phyloP scores from a whole-genome alignment of 2,797 vertebrate genomes.

The Rachycentron canadum region DNA sequence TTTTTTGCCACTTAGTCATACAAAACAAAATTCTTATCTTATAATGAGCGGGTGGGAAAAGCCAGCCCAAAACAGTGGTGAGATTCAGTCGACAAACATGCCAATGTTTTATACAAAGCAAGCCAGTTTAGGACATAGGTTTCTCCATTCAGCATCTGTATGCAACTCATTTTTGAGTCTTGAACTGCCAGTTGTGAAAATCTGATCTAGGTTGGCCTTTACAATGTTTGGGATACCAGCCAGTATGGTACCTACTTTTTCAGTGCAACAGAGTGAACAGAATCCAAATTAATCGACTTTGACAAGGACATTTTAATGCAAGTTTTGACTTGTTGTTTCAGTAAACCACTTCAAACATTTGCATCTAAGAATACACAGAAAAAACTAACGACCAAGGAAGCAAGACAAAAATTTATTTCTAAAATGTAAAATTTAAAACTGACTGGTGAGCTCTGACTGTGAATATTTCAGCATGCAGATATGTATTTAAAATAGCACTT shows the following conservation, averaged over 20 bases:
- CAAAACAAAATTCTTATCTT: conserved; percentile 3
- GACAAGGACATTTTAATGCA: conserved; percentile 30
- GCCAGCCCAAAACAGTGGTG: not conserved
- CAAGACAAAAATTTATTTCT: not conserved
- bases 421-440: not conserved
- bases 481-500: not conserved
- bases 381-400: not conserved
- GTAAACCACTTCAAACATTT: conserved; percentile 17
- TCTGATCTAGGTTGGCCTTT: conserved; percentile 49
- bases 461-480: not conserved
- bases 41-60: not conserved
- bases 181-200: conserved; percentile 40
- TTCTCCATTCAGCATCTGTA: conserved; percentile 33
- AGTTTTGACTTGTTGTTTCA: conserved; percentile 11
- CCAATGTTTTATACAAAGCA: not conserved
- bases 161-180: conserved; percentile 23
- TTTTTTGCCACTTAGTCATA: not conserved
- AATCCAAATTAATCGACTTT: conserved; percentile 47
- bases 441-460: conserved; percentile 1
- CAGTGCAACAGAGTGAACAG: not conserved
- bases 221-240: conserved; percentile 24
- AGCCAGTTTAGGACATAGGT: not conserved
- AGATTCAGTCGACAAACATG: conserved; percentile 5
- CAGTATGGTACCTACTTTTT: conserved; percentile 1
- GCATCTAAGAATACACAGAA: not conserved